phyloP scores from a whole-genome alignment of 2,113 vertebrate genomes.

The Bubo blakistoni region DNA sequence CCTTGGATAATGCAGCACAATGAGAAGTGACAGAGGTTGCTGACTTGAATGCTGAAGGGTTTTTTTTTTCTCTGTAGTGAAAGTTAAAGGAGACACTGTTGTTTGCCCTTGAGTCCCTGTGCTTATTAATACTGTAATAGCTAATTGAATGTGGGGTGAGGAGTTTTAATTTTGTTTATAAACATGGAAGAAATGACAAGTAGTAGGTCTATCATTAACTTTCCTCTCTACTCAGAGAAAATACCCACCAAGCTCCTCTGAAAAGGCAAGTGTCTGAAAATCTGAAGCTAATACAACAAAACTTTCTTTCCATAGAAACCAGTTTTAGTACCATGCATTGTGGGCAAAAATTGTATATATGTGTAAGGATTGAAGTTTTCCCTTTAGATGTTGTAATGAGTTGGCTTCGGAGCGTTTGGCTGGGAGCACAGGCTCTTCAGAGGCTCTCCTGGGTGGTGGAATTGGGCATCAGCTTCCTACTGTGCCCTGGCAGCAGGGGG shows the following conservation, averaged over 20 bases:
- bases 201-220: neutral
- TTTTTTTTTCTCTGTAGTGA: neutral
- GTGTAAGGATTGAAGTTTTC: neutral
- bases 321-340: neutral
- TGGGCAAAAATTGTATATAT: neutral
- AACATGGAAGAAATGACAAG: neutral
- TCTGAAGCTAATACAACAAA: neutral
- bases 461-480: neutral
- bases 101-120: neutral
- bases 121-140: neutral
- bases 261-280: neutral
- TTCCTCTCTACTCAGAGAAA: neutral
- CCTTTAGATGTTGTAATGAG: neutral
- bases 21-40: neutral
- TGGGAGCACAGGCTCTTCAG: neutral
- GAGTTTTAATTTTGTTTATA: neutral
- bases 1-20: neutral
- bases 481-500: too few species aligned
- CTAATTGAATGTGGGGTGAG: neutral
- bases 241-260: neutral
- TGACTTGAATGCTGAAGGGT: neutral
- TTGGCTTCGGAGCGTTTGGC: rapidly evolving
- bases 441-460: neutral
- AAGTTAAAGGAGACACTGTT: neutral
- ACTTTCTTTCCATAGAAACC: neutral